These are phyloP conservation scores for Botia almorhae DNA, from an alignment of 2,797 vertebrate genomes.

Conservation along the genomic window DNA sequence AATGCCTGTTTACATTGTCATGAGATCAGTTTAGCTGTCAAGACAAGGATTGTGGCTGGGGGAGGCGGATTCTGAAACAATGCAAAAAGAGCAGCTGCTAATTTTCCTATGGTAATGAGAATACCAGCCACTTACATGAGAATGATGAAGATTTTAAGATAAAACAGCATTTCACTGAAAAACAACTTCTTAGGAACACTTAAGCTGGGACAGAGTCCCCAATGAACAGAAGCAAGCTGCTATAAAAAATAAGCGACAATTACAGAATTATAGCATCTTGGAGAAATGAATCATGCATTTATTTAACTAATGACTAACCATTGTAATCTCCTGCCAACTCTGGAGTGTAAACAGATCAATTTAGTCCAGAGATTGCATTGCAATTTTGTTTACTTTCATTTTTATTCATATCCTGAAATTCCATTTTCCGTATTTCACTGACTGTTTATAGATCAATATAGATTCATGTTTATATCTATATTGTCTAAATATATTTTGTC, in stretches of 20 bases:
- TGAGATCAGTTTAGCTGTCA: slow-evolving; percentile 13
- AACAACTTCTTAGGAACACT: slow-evolving; percentile 28
- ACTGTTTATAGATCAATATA: too few species aligned
- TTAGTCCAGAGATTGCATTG: neutral
- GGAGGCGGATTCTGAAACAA: slow-evolving; percentile 27
- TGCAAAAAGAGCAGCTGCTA: slow-evolving; percentile 26
- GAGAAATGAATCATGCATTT: slow-evolving; percentile 24
- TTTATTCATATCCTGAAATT: neutral
- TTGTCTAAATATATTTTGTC: too few species aligned
- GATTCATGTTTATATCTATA: neutral
- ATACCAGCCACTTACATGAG: slow-evolving; percentile 2
- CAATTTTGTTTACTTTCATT: slow-evolving; percentile 27
- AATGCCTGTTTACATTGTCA: neutral
- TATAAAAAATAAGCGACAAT: slow-evolving; percentile 38
- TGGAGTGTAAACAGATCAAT: slow-evolving; percentile 41
- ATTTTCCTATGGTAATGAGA: slow-evolving; percentile 14
- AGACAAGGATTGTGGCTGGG: neutral
- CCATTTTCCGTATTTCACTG: neutral
- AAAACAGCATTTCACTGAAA: slow-evolving; percentile 20
- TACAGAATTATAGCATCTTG: slow-evolving; percentile 33
- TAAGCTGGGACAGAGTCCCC: slow-evolving; percentile 18
- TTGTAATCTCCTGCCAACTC: slow-evolving; percentile 30
- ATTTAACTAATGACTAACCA: slow-evolving; percentile 39
- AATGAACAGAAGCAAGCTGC: slow-evolving; percentile 16
- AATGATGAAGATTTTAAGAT: neutral